Evolutionary conservation across 2,797 vertebrate species (phyloP), one percentile per base, ranked within the genome.

Genomic region (Kryptopterus vitreolus): DNA sequence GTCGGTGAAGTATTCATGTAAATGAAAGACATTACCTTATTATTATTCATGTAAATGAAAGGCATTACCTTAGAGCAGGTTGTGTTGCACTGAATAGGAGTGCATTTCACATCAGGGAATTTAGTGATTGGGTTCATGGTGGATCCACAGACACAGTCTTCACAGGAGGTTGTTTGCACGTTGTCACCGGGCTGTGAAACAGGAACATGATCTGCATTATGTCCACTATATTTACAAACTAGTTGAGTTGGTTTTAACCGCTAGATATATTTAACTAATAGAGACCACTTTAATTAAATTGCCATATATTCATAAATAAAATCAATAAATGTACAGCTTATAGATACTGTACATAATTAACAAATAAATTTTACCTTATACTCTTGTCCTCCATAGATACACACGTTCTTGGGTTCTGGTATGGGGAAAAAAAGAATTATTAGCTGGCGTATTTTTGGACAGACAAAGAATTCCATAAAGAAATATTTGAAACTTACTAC

Each of bases 121-220:
- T 84, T 84, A 22, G 92, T 94, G 12, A 0, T 33, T 11, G 84
- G 2, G 1, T 95, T 83, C 15, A 85, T 73, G 2, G 9, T 1
- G 0, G 83, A 1, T 3, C 91, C 87, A 85, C 97, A 99, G 11
- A 72, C 0, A 74, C 97, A 99, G 1, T 87, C 57, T 46, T 94
- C 75, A 81, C 97, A 99, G 31, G 89, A 29, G 3, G 38, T 89
- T 20, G 91, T 69, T 35, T 92, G 88, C 76, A 98, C 91, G 81
- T 87, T 88, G 1, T 89, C 84, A 35, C 95, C 95, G 22, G 95
- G 93, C 96, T 98, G 38, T 26, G 1, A 82, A 50, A 72, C 66
- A n/a, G 63, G 22, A 50, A 65, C 22, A 76, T 8, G 24, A 46
- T 78, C 53, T 20, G 22, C 29, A 52, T 53, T 53, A 52, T 13